Conservation (phyloP, 2,888 invertebrate genomes). For the Nyleta sp. region DNA sequence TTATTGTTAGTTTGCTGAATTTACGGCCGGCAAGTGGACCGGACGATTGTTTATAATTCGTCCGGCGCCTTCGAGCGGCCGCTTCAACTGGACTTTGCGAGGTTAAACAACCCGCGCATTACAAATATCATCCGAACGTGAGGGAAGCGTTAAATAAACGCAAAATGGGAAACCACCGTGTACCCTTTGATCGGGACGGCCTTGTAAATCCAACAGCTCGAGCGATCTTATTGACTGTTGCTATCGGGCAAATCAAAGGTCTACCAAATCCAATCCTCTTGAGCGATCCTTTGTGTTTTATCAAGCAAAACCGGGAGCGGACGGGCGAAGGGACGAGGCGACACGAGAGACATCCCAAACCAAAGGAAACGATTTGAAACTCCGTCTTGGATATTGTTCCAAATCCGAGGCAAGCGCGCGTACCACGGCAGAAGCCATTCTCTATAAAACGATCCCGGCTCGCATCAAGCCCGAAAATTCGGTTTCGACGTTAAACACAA, state of each 20-base stretch:
- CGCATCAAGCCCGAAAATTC: slow-evolving; percentile 21
- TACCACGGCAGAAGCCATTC: slow-evolving; percentile 43
- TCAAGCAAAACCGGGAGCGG: slow-evolving; percentile 55
- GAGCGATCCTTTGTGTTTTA: slow-evolving; percentile 68
- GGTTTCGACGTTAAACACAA: slow-evolving; percentile 28
- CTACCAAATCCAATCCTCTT: slow-evolving; percentile 69
- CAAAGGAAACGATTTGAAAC: slow-evolving; percentile 44
- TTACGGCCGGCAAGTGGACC: slow-evolving; percentile 9
- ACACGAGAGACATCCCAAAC: slow-evolving; percentile 44
- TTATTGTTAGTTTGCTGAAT: slow-evolving; percentile 10
- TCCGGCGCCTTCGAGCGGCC: neutral
- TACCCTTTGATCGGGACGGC: slow-evolving; percentile 62
- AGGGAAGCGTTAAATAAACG: slow-evolving; percentile 34
- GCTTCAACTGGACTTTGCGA: slow-evolving; percentile 1
- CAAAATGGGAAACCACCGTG: slow-evolving; percentile 37
- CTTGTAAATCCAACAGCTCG: slow-evolving; percentile 66
- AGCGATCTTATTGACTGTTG: slow-evolving; percentile 58
- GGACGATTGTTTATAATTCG: slow-evolving; percentile 6
- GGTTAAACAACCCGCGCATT: slow-evolving; percentile 11
- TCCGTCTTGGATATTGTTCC: slow-evolving; percentile 40
- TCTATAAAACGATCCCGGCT: slow-evolving; percentile 28
- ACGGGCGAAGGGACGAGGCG: slow-evolving; percentile 25
- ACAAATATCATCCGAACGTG: slow-evolving; percentile 17
- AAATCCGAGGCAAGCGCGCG: slow-evolving; percentile 26
- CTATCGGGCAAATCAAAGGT: slow-evolving; percentile 68